Conservation (phyloP, 2,888 invertebrate species). For the Apamea anceps region DNA sequence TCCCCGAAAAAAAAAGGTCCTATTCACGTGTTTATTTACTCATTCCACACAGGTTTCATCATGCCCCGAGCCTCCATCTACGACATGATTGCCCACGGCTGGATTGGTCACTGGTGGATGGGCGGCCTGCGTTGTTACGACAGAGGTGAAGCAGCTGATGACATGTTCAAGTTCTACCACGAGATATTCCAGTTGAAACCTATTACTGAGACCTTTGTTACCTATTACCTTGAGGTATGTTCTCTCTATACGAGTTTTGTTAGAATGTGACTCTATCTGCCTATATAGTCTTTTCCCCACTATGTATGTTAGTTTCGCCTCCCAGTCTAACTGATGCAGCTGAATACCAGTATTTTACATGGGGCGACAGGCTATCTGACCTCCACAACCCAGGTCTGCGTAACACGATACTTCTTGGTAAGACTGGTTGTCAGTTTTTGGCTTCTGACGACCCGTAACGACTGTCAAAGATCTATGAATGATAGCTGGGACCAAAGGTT, state of each 20-base stretch:
- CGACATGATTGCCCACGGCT: constrained; percentile 74
- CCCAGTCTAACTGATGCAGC: too few relatives aligned
- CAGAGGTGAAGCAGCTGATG: constrained; percentile 76
- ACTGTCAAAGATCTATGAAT: too few relatives aligned
- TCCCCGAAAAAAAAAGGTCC: too few relatives aligned
- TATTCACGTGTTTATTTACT: not conserved
- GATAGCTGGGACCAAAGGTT: too few relatives aligned
- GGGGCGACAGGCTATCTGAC: too few relatives aligned
- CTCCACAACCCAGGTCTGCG: too few relatives aligned
- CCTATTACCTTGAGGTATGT: constrained; percentile 81
- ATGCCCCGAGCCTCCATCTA: constrained; percentile 76
- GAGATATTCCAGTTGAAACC: constrained; percentile 82
- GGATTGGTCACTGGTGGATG: constrained; percentile 87
- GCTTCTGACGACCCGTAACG: too few relatives aligned
- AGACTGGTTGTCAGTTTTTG: too few relatives aligned
- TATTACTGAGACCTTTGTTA: constrained; percentile 66
- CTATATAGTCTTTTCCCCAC: too few relatives aligned
- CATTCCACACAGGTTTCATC: constrained; percentile 74
- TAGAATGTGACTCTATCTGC: not conserved
- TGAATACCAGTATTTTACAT: too few relatives aligned
- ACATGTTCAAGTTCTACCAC: constrained; percentile 83
- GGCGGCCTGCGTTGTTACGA: constrained; percentile 83
- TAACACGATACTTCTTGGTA: too few relatives aligned
- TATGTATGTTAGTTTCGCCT: too few relatives aligned
- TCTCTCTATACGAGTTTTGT: not conserved